phyloP scores from a whole-genome alignment of 2,888 invertebrate genomes.

The Cryptus armator region DNA sequence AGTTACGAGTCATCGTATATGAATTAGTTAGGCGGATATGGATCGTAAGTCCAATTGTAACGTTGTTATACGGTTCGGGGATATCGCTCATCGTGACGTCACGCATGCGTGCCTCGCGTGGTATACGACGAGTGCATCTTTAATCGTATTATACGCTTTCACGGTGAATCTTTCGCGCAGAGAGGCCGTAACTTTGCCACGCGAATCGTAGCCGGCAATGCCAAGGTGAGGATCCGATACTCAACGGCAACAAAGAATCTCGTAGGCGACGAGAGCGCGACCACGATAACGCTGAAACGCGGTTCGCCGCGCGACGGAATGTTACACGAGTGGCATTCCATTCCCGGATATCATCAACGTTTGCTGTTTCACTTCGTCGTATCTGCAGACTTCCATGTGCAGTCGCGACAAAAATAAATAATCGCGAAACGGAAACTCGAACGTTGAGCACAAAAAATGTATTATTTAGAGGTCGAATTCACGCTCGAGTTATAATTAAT shows the following conservation, averaged over 20 bases:
- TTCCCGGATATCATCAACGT: neutral
- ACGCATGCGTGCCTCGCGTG: neutral
- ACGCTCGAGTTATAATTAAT: no score
- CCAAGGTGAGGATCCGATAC: constrained; percentile 52
- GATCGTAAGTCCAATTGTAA: neutral
- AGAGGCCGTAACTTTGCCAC: neutral
- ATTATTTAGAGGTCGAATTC: no score
- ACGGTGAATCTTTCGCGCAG: neutral
- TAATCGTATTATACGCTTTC: neutral
- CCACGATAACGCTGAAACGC: constrained; percentile 11
- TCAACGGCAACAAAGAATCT: neutral
- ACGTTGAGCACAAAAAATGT: neutral
- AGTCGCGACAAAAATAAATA: neutral
- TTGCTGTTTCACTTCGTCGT: neutral
- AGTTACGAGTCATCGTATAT: neutral
- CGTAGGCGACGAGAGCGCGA: neutral
- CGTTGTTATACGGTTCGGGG: neutral
- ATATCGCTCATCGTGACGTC: neutral
- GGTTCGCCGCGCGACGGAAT: neutral
- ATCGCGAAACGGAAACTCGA: neutral
- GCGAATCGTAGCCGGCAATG: constrained; percentile 44
- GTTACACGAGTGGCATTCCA: neutral
- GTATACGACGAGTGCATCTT: neutral
- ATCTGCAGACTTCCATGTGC: neutral
- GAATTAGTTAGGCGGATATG: neutral